phyloP scores from a whole-genome alignment of 92 coral and sea anemone genomes.

The Porites cylindrica region DNA sequence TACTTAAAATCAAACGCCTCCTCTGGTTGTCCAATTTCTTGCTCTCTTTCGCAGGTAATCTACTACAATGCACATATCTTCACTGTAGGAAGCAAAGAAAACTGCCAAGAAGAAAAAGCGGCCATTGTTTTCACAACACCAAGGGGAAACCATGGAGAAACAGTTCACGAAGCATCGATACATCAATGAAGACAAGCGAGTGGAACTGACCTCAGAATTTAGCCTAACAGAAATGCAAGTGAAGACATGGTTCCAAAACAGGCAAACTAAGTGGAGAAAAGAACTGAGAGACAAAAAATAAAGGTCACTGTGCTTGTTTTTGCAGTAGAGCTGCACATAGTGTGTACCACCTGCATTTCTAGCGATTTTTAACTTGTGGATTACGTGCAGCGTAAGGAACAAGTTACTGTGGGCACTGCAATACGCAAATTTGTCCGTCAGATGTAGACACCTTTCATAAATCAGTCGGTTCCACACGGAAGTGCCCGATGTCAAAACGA shows the following conservation, averaged over 20 bases:
- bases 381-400: no score
- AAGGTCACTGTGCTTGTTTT: no score
- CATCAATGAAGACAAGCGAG: conserved; percentile 55
- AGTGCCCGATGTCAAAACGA: no score
- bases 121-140: conserved; percentile 61
- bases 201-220: conserved; percentile 42
- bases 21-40: no score
- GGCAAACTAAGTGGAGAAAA: conserved; percentile 66
- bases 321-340: no score
- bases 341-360: no score
- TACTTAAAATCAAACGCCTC: no score
- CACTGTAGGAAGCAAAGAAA: conserved; percentile 1
- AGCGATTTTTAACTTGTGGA: no score
- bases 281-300: background rate
- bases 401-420: no score
- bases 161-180: conserved; percentile 50
- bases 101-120: conserved; percentile 50
- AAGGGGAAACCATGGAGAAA: conserved; percentile 59
- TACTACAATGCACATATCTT: background rate
- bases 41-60: background rate
- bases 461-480: no score
- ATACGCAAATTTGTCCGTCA: no score
- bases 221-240: conserved; percentile 66
- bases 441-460: no score
- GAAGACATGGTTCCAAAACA: conserved; percentile 66